Evolutionary conservation across 1,140 invertebrate species (phyloP).

Genomic region (Lithobius niger): DNA sequence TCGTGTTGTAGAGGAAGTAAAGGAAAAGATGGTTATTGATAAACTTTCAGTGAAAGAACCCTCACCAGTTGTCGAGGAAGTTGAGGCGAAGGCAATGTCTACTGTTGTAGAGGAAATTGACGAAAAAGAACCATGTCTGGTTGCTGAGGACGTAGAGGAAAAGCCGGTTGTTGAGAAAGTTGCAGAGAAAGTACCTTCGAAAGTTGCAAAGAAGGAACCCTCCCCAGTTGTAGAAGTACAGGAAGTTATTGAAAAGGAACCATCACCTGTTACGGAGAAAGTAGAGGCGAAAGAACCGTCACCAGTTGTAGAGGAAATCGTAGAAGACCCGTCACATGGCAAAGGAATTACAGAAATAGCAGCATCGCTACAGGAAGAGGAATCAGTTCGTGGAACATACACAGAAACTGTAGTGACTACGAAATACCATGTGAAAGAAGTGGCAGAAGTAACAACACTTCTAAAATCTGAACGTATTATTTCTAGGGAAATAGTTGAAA

Average conservation of each 20-base stretch:
- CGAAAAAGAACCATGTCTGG: too few relatives aligned
- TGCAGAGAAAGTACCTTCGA: background rate
- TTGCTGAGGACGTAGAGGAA: background rate
- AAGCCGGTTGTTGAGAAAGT: background rate
- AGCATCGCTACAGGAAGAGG: background rate
- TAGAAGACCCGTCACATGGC: too few relatives aligned
- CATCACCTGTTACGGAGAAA: background rate
- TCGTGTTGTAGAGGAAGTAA: background rate
- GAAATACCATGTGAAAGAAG: background rate
- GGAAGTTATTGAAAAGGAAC: background rate
- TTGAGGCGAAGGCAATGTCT: background rate
- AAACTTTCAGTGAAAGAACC: constrained; percentile 11
- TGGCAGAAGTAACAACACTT: background rate
- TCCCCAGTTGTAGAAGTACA: background rate
- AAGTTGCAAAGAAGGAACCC: background rate
- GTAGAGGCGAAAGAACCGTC: background rate
- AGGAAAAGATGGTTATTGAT: background rate
- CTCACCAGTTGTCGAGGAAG: background rate
- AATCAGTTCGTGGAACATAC: background rate
- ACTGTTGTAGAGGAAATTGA: too few relatives aligned
- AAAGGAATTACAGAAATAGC: too few relatives aligned
- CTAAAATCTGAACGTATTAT: background rate
- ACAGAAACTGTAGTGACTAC: background rate
- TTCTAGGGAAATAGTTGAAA: background rate
- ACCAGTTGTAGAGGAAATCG: constrained; percentile 9